Evolutionary conservation across 2,888 invertebrate genomes (phyloP), one percentile per base, ranked within the genome.

Genomic region (Monoplex corrugatus): DNA sequence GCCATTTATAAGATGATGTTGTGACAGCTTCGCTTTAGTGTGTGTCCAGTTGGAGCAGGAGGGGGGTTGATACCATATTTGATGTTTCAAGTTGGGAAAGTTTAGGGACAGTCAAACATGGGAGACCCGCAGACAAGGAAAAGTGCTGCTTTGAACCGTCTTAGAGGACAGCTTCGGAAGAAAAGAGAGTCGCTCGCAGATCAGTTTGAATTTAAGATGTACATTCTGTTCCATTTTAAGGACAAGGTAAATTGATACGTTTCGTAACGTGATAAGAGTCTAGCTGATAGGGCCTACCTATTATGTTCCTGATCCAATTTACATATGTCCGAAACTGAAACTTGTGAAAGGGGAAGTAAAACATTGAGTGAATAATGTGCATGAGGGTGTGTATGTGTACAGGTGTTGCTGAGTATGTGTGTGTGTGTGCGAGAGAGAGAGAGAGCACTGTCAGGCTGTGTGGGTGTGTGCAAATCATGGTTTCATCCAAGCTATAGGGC

Each of bases 161-260:
- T 96, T 87, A 91, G 95, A 88, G 93, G 94, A 82, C 95, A 95
- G 87, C 92, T 96, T 35, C 91, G 94, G 87, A 95, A 95, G 92
- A 96, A 95, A 90, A 91, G 93, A 90, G 95, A 95, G 91, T 94
- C 95, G n/a, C 92, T 96, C 72, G 95, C 95, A 63, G 96, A 96
- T 92, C 95, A 96, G 90, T 96, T 96, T 94, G 95, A 95, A 82
- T 96, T 95, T 93, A 95, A 95, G 92, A 95, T 95, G 95, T 95
- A 94, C 91, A 94, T 95, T 89, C 90, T 94, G 44, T 95, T 96
- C 91, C 95, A 95, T 91, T 96, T 96, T 90, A 95, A 96, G 91
- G 95, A 95, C 83, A 94, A 95, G 95, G 95, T 95, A 92, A 91
- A 83, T 87, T 43, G 8, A n/a, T n/a, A n/a, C n/a, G n/a, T n/a